A percentile compares a stretch with the other conserved stretches of the same genome.
phyloP scores from a whole-genome alignment of 1,140 invertebrate species.

The Hylyphantes graminicola region DNA sequence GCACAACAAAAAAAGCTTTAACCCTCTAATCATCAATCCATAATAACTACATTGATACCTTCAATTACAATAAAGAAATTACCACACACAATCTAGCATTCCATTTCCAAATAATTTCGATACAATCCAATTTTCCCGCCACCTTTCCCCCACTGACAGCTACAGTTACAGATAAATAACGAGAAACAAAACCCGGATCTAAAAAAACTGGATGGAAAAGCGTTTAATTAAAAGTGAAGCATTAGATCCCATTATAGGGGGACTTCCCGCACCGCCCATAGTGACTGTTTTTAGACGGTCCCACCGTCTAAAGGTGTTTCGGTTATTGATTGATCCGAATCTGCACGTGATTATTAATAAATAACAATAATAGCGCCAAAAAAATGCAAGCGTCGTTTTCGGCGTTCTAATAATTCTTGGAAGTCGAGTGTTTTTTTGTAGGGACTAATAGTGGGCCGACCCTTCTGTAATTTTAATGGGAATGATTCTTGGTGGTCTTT shows the following conservation, averaged over 20 bases:
- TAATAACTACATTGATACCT: no score
- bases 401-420: no score
- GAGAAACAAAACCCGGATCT: constrained; percentile 31
- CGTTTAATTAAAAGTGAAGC: constrained; percentile 34
- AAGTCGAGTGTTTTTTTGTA: no score
- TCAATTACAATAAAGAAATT: no score
- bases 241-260: constrained; percentile 32
- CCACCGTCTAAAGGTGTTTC: constrained; percentile 36
- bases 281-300: constrained; percentile 15
- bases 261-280: neutral
- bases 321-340: constrained; percentile 55
- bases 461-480: no score
- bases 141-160: constrained; percentile 5
- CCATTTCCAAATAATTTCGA: no score
- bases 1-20: no score
- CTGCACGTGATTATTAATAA: constrained; percentile 44
- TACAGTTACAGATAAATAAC: constrained; percentile 49
- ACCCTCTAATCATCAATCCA: no score
- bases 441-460: no score
- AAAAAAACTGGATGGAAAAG: neutral
- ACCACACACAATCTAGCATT: no score
- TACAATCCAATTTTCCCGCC: neutral
- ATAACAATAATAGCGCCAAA: constrained; percentile 50
- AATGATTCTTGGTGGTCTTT: no score
- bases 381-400: neutral